These are phyloP conservation scores for Spinus olivaceus DNA, from an alignment of 2,797 vertebrate genomes.

Conservation along the genomic window DNA sequence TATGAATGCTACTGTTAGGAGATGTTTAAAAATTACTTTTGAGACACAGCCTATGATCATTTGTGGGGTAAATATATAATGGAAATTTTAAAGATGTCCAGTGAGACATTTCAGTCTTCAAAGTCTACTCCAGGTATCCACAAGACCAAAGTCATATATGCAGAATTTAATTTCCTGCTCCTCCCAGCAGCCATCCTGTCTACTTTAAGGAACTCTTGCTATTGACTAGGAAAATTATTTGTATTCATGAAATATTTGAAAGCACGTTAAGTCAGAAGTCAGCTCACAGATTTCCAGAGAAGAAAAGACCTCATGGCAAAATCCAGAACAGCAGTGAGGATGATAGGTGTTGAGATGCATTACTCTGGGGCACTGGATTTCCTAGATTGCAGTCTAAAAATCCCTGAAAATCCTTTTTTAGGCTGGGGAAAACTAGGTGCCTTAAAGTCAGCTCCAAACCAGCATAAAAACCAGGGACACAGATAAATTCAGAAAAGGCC, in stretches of 20 bases:
- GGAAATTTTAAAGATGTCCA: not conserved
- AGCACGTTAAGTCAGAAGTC: rapidly evolving
- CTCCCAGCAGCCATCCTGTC: rapidly evolving
- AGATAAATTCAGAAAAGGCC: not conserved
- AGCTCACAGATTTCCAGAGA: not conserved
- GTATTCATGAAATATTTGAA: not conserved
- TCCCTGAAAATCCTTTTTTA: not conserved
- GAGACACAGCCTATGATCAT: not conserved
- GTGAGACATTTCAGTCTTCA: not conserved
- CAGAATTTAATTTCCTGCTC: not conserved
- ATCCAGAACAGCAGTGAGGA: not conserved
- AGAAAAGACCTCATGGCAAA: not conserved
- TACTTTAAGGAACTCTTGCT: not conserved
- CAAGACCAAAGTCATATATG: not conserved
- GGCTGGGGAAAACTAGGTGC: rapidly evolving
- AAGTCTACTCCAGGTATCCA: not conserved
- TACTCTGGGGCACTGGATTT: not conserved
- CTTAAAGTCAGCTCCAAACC: not conserved
- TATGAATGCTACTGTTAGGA: not conserved
- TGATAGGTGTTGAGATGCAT: not conserved
- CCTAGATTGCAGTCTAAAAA: not conserved
- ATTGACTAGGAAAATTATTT: not conserved
- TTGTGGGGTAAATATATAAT: not conserved
- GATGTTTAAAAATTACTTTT: not conserved
- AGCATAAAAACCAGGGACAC: not conserved